phyloP scores from a whole-genome alignment of 2,888 invertebrate genomes.

The Drosophila buzzatii region DNA sequence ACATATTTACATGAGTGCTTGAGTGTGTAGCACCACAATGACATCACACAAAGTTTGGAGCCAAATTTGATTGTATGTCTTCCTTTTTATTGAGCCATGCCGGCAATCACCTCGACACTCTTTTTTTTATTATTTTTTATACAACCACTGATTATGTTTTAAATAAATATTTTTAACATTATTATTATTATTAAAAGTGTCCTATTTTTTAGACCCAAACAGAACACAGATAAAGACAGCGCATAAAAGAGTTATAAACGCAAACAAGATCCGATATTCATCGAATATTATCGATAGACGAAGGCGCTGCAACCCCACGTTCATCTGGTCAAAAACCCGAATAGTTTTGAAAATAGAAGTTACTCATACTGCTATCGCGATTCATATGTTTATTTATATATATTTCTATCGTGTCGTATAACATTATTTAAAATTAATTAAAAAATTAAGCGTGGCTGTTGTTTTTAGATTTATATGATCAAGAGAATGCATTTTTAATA shows the following conservation, averaged over 20 bases:
- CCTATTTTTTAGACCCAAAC: slow-evolving; percentile 46
- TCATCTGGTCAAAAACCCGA: neutral
- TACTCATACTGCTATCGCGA: slow-evolving; percentile 29
- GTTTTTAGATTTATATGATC: slow-evolving; percentile 68
- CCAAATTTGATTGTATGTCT: slow-evolving; percentile 22
- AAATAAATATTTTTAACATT: slow-evolving; percentile 22
- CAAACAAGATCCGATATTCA: slow-evolving; percentile 32
- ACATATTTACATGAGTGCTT: slow-evolving; percentile 28
- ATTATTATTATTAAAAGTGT: slow-evolving; percentile 34
- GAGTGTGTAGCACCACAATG: slow-evolving; percentile 54
- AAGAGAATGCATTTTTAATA: slow-evolving; percentile 70
- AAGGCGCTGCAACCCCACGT: slow-evolving; percentile 1
- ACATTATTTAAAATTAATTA: slow-evolving; percentile 77
- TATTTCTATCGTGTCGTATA: slow-evolving; percentile 64
- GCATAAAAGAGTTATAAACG: slow-evolving; percentile 31
- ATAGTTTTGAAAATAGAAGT: neutral
- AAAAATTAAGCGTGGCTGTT: slow-evolving; percentile 77
- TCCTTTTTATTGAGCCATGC: slow-evolving; percentile 12
- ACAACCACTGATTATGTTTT: slow-evolving; percentile 15
- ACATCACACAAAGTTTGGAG: slow-evolving; percentile 62
- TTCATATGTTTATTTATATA: slow-evolving; percentile 57
- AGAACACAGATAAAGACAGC: slow-evolving; percentile 42
- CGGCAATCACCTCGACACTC: slow-evolving; percentile 18
- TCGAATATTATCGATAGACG: slow-evolving; percentile 28
- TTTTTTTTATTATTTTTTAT: slow-evolving; percentile 18